These are phyloP conservation scores for Taeniopygia guttata DNA, from an alignment of 2,797 vertebrate genomes.

Conservation along the genomic window DNA sequence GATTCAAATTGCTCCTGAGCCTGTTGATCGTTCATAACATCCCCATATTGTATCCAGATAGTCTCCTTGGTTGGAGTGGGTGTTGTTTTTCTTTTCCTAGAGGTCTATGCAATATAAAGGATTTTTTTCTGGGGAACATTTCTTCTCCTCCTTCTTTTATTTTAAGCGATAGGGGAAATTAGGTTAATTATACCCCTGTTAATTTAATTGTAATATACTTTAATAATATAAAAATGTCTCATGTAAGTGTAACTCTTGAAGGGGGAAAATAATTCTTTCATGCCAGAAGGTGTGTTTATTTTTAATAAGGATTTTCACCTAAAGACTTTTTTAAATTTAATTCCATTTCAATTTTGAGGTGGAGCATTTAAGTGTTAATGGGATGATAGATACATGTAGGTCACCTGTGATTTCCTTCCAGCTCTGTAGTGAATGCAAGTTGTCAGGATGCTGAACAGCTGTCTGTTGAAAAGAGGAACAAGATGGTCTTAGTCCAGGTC, in stretches of 20 bases:
- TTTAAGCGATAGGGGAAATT: slow-evolving; percentile 23
- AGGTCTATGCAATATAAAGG: background rate
- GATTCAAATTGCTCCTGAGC: slow-evolving; percentile 39
- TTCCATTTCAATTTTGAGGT: slow-evolving; percentile 8
- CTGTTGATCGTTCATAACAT: slow-evolving; percentile 20
- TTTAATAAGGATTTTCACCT: slow-evolving; percentile 48
- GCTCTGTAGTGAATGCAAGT: background rate
- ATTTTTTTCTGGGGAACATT: slow-evolving; percentile 12
- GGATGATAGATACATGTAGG: background rate
- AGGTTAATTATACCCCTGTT: slow-evolving; percentile 56
- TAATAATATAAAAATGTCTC: slow-evolving; percentile 32
- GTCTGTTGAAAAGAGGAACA: background rate
- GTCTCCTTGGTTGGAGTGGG: slow-evolving; percentile 10
- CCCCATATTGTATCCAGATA: background rate
- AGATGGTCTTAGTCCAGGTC: background rate
- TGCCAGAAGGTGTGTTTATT: slow-evolving; percentile 47
- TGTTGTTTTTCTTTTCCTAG: slow-evolving; percentile 11
- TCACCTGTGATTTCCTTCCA: slow-evolving; percentile 17
- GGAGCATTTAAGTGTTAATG: background rate
- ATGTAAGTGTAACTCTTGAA: slow-evolving; percentile 28
- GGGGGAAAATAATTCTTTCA: background rate
- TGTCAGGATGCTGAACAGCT: slow-evolving; percentile 14
- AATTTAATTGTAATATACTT: slow-evolving; percentile 23
- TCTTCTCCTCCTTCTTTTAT: slow-evolving; percentile 24
- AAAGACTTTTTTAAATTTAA: background rate